Evolutionary conservation across 92 coral and sea anemone genomes (phyloP), one percentile per base, ranked within the genome.

Genomic region (Meandrina meandrites): DNA sequence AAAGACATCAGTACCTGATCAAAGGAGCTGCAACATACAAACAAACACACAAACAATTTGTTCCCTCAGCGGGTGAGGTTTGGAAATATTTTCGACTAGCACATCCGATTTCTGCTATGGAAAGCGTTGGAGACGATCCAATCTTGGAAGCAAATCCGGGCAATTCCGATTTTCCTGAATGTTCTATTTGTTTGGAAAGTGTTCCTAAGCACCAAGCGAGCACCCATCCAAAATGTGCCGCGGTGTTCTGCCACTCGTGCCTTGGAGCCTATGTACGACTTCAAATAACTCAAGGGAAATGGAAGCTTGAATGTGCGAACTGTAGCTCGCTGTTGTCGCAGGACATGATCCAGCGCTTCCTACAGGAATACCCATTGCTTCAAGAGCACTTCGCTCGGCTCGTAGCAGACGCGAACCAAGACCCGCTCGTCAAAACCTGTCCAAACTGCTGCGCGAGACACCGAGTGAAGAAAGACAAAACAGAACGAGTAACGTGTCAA

Each of bases 261-360:
- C 69, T 86, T 22, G 89, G 89, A 53, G 89, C 89, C 40, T 86
- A 86, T 80, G 30, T 86, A 27, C 78, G 89, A 42, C 21, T 86
- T 6, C 80, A 86, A 71, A 80, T 86, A 51, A 86, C 84, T 18
- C 79, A 86, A 18, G 89, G 89, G 8, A 72, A 57, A 18, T 79
- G 85, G 84, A 57, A 86, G 35, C 40, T 86, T 0, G 84, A 86
- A 68, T 86, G 89, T 80, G 89, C 89, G 32, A 86, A 79, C 13
- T 86, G 89, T 37, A 80, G 53, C 58, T 54, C 58, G 12, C 10
- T 79, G 80, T 24, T 86, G n/a, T n/a, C 84, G 9, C 56, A 56
- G 50, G 58, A 79, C 1, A 8, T 71, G 1, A 73, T 86, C 47
- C 70, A 79, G 69, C 67, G 66, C 28, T 86, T 60, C 72, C 24